Percentiles rank a stretch among this genome's conserved stretches.
phyloP scores from a whole-genome alignment of 2,888 invertebrate genomes.

The Vanessa cardui region DNA sequence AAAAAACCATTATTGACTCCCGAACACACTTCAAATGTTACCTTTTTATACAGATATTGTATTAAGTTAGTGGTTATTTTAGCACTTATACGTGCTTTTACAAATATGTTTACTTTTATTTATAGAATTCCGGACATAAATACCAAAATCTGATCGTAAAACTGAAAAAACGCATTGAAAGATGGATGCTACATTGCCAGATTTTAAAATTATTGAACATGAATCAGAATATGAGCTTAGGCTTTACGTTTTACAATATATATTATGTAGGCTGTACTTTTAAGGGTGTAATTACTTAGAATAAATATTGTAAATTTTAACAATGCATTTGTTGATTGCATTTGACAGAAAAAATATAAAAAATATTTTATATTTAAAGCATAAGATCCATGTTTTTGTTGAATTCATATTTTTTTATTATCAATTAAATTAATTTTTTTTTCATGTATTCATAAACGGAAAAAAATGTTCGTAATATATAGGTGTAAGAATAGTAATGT shows the following conservation, averaged over 20 bases:
- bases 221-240: too few species aligned
- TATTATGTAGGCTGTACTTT: too few species aligned
- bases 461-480: too few species aligned
- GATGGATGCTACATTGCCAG: slow-evolving; percentile 47
- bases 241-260: too few species aligned
- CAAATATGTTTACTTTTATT: slow-evolving; percentile 32
- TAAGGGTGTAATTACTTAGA: too few species aligned
- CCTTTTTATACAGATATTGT: slow-evolving; percentile 27
- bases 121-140: slow-evolving; percentile 38
- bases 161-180: slow-evolving; percentile 61
- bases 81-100: slow-evolving; percentile 21
- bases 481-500: too few species aligned
- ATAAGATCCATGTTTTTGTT: too few species aligned
- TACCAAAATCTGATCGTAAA: slow-evolving; percentile 52
- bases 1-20: slow-evolving; percentile 54
- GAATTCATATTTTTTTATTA: not conserved
- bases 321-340: too few species aligned
- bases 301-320: too few species aligned
- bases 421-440: not conserved
- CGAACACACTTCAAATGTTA: slow-evolving; percentile 26
- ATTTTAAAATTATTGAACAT: slow-evolving; percentile 8
- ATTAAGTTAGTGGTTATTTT: slow-evolving; percentile 24
- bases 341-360: too few species aligned
- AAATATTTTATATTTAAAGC: too few species aligned
- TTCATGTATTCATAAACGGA: not conserved